phyloP scores from a whole-genome alignment of 2,888 invertebrate species.

The Erannis defoliaria region DNA sequence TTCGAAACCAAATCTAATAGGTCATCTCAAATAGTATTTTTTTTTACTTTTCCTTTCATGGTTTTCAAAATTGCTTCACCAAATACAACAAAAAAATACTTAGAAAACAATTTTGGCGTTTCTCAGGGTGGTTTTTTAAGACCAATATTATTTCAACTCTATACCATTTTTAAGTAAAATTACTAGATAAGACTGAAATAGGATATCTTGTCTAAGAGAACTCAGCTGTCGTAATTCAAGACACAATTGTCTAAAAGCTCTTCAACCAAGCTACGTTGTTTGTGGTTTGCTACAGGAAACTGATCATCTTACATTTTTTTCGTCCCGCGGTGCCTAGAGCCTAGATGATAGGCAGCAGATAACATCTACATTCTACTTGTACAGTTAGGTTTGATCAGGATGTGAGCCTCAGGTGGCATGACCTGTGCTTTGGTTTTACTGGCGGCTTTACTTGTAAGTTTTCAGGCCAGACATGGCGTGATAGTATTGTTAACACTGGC shows the following conservation, averaged over 20 bases:
- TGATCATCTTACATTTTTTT: slow-evolving; percentile 18
- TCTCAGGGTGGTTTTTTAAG: neutral
- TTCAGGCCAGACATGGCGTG: slow-evolving; percentile 1
- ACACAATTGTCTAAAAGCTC: neutral
- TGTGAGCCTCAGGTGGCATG: slow-evolving; percentile 11
- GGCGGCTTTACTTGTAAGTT: neutral
- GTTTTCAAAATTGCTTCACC: no score
- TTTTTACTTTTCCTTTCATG: no score
- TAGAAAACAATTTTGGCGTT: neutral
- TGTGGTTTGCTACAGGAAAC: slow-evolving; percentile 11
- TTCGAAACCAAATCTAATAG: no score
- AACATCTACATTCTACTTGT: slow-evolving; percentile 6
- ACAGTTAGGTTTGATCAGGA: slow-evolving; percentile 4
- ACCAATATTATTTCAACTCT: neutral
- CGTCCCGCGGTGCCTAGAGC: slow-evolving; percentile 12
- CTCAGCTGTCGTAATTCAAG: neutral
- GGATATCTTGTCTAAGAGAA: no score
- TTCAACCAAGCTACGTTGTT: neutral
- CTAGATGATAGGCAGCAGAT: slow-evolving; percentile 17
- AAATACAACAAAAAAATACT: no score
- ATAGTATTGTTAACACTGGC: neutral
- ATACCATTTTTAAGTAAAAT: neutral
- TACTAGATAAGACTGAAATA: no score
- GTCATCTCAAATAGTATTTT: no score
- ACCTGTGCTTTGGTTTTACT: slow-evolving; percentile 9